Percentiles rank a stretch among this genome's conserved stretches.
phyloP scores from a whole-genome alignment of 2,113 vertebrate genomes.

The Pelecanoides urinatrix region DNA sequence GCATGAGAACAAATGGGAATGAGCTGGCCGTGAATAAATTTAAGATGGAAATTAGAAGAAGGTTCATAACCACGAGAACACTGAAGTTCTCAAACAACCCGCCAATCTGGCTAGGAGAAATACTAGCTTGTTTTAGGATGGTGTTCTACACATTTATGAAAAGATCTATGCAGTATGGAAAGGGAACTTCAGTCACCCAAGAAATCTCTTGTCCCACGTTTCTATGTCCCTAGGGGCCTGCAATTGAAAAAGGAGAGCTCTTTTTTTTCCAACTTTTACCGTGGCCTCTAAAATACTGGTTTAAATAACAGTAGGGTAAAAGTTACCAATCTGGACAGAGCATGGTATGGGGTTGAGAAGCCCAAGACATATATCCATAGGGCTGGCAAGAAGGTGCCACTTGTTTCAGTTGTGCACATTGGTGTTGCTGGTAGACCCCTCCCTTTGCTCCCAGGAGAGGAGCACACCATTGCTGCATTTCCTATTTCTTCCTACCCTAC shows the following conservation, averaged over 20 bases:
- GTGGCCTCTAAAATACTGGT: background rate
- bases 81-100: background rate
- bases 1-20: slow-evolving; percentile 9
- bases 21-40: slow-evolving; percentile 29
- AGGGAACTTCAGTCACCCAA: background rate
- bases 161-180: background rate
- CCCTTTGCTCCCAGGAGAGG: background rate
- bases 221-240: background rate
- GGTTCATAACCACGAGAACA: background rate
- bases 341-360: background rate
- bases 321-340: background rate
- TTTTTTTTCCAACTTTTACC: background rate
- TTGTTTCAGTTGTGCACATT: background rate
- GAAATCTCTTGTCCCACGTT: background rate
- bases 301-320: background rate
- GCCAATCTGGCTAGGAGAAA: background rate
- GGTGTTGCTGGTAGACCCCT: background rate
- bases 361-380: background rate
- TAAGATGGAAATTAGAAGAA: slow-evolving; percentile 31
- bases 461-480: background rate
- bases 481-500: background rate
- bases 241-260: background rate
- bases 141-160: background rate
- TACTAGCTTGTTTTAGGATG: background rate
- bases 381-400: background rate